Evolutionary conservation across 1,140 invertebrate species (phyloP), one percentile per base, ranked within the genome.

Genomic region (Scaptomyza hsui): DNA sequence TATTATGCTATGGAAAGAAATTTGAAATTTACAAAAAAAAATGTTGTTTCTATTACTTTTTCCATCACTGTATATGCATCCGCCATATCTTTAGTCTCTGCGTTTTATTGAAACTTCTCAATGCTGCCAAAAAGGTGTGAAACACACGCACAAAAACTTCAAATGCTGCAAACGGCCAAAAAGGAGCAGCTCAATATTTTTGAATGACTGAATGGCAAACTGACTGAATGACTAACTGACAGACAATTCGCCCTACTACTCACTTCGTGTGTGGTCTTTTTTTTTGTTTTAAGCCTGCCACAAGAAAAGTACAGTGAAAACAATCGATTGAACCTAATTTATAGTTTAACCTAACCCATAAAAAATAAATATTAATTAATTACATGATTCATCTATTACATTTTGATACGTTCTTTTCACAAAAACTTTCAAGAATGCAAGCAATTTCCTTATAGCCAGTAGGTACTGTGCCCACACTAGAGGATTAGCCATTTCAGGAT

Each of bases 71-170:
- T 51, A 37, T 12, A 32, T 32, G 15, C 15, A 53, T 39, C 13
- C 6, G 12, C 9, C 21, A 53, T 15, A 41, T 37, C 19, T 9
- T 19, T 19, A 19, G 42, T 3, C 18, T 13, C 63, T 62, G 72
- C 37, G 16, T 78, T 82, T 78, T 68, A 78, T 71, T 78, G 52
- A 71, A 77, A 82, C 57, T 55, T 75, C 29, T 60, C 24, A 47
- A 13, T 52, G 55, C 49, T 41, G 63, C 52, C 48, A 81, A 69
- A 82, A 80, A 81, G 78, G 78, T 80, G 78, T 81, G 68, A 80
- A 81, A 53, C 64, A 44, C 62, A 77, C 73, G 68, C 62, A 61
- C 62, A 70, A 61, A 37, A 53, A 55, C 21, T n/a, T 42, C 9
- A 49, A 41, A 32, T 18, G 19, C 37, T 47, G 26, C 52, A 26